Percentiles rank a stretch among this genome's conserved stretches.
Conservation (phyloP, 2,797 vertebrate genomes). For the Iguana delicatissima region DNA sequence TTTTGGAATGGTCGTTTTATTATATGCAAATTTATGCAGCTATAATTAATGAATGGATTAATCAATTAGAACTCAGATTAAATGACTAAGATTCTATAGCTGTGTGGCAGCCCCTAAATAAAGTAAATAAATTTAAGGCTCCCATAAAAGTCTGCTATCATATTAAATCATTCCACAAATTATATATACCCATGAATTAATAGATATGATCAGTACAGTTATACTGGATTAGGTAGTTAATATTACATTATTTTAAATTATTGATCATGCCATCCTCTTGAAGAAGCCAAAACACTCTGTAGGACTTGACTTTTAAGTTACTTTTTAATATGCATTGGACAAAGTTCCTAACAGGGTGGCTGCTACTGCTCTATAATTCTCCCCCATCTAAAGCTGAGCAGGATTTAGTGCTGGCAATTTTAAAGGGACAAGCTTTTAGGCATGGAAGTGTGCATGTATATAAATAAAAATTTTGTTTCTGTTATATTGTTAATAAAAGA, state of each 20-base stretch:
- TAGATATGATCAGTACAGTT: constrained; percentile 11
- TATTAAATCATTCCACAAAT: constrained; percentile 6
- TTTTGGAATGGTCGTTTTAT: constrained; percentile 3
- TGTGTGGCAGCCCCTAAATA: background rate
- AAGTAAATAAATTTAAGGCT: constrained; percentile 14
- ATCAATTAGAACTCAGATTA: constrained; percentile 18
- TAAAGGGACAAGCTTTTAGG: constrained; percentile 67
- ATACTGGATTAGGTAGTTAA: constrained; percentile 45
- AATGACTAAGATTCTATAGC: background rate
- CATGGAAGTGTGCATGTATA: constrained; percentile 63
- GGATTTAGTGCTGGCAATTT: constrained; percentile 68
- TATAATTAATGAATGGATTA: constrained; percentile 4
- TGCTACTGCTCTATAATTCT: constrained; percentile 54
- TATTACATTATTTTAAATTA: constrained; percentile 34
- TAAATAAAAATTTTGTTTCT: constrained; percentile 59
- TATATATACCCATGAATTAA: background rate
- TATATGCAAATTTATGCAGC: constrained; percentile 11
- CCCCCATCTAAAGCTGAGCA: constrained; percentile 62
- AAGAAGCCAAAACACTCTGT: constrained; percentile 37
- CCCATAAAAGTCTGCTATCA: background rate
- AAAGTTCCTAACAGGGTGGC: constrained; percentile 51
- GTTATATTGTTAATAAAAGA: constrained; percentile 67
- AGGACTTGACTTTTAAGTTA: constrained; percentile 46
- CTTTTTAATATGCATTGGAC: constrained; percentile 55
- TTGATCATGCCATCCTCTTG: constrained; percentile 43